Base-by-base conservation (phyloP, 2,797 vertebrate genomes). In the Loris lydekkerianus region DNA sequence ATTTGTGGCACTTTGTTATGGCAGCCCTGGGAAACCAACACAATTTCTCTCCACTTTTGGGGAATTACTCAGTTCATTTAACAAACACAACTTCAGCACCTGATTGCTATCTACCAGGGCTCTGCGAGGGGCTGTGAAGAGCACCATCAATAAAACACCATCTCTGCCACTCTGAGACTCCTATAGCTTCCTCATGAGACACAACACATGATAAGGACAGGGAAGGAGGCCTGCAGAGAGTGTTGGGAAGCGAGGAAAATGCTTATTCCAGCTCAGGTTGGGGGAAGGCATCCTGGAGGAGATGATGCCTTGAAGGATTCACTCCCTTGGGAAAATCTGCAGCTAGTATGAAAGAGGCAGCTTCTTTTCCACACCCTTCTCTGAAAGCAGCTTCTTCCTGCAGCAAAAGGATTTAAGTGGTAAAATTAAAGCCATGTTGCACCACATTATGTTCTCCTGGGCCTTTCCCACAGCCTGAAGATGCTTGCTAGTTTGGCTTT, bases 61-160 rank as follows among this genome's bases (percentile, higher is more conserved):
- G 27, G 56, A 81, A 60, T 81, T 60, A 17, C 56, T 81, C 77
- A 29, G 13, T 61, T 91, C 80, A 69, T 63, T 72, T 89, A 87
- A 85, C 60, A 95, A 94, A 80, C 40, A 94, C 31, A 83, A 77
- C 83, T 81, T 95, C 34, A 29, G 70, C 82, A 89, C 56, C 69
- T 89, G 14, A 67, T 69, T 53, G 49, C 49, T 53, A 15, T 53
- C 49, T 53, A 14, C 49, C 49, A 53, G 49, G 13, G 49, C n/a
- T 89, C 89, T 91, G 82, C 76, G 75, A 91, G 49, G 65, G 58
- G 56, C 78, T 77, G 23, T 25, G 23, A 90, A 86, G 80, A 75
- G 73, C n/a, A 21, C 31, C 15, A 7, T 76, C 86, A 95, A 88
- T 61, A 76, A 80, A 87, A 76, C 65, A 56, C 23, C 4, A 9